Evolutionary conservation across 92 coral and sea anemone species (phyloP).

Genomic region (Umimayanthus kanabou): DNA sequence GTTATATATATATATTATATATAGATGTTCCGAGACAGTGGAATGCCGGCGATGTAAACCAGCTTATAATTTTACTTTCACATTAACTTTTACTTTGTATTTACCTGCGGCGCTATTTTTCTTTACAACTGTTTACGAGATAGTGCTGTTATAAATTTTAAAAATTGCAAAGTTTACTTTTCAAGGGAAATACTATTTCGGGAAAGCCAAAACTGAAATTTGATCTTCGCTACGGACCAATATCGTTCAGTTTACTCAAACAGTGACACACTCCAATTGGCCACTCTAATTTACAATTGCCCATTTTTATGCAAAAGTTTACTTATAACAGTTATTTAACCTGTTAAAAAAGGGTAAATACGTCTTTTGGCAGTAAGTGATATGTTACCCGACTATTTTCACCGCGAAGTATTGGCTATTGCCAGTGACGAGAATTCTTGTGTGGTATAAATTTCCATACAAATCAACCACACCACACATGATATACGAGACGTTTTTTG

Average conservation of each 20-base stretch:
- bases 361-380: slow-evolving; percentile 4
- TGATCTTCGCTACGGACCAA: background rate
- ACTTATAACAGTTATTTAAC: slow-evolving; percentile 18
- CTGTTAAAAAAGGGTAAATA: background rate
- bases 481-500: slow-evolving; percentile 4
- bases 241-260: background rate
- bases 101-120: background rate
- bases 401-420: background rate
- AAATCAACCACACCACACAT: background rate
- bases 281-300: background rate
- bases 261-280: background rate
- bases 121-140: background rate
- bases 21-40: slow-evolving; percentile 3
- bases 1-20: no score
- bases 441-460: background rate
- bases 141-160: no score
- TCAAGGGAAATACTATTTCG: background rate
- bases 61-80: background rate
- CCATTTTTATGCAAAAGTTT: slow-evolving; percentile 17
- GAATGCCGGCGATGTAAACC: no score
- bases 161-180: background rate
- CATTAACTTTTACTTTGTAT: no score
- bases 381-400: background rate
- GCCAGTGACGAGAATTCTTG: background rate
- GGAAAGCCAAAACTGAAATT: background rate